phyloP scores from a whole-genome alignment of 2,888 invertebrate species.

The Pollenia amentaria region DNA sequence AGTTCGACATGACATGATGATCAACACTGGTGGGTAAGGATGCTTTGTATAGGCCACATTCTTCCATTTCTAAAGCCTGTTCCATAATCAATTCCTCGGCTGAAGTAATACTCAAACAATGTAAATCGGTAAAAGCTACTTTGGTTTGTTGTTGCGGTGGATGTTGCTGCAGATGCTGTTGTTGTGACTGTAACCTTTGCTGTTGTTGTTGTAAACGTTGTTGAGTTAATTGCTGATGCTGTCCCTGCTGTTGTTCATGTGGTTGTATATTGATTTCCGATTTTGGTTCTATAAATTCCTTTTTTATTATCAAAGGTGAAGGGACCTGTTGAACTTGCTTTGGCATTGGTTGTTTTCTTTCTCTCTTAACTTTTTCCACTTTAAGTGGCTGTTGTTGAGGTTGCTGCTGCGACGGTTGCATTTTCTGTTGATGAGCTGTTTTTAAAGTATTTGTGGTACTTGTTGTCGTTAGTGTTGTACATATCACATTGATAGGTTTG shows the following conservation, averaged over 20 bases:
- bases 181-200: slow-evolving; percentile 18
- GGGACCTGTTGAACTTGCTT: slow-evolving; percentile 81
- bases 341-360: slow-evolving; percentile 80
- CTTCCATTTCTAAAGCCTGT: slow-evolving; percentile 84
- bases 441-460: slow-evolving; percentile 49
- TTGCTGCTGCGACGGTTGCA: slow-evolving; percentile 30
- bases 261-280: slow-evolving; percentile 43
- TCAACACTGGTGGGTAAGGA: slow-evolving; percentile 53
- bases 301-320: slow-evolving; percentile 69
- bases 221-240: slow-evolving; percentile 6
- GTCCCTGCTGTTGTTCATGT: slow-evolving; percentile 37
- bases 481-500: slow-evolving; percentile 77
- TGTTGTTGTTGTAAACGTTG: slow-evolving; percentile 24
- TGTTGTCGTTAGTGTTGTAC: slow-evolving; percentile 64
- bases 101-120: slow-evolving; percentile 82
- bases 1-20: slow-evolving; percentile 67
- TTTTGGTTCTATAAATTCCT: slow-evolving; percentile 71
- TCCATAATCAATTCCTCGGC: slow-evolving; percentile 84
- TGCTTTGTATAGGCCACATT: slow-evolving; percentile 81
- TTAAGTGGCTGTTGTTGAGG: slow-evolving; percentile 59
- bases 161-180: slow-evolving; percentile 60
- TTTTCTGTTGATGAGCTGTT: slow-evolving; percentile 52
- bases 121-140: slow-evolving; percentile 80
- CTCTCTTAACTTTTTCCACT: slow-evolving; percentile 79
- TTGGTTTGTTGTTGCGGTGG: slow-evolving; percentile 75